Evolutionary conservation across 1,140 invertebrate genomes (phyloP).

Genomic region (Atta colombica): DNA sequence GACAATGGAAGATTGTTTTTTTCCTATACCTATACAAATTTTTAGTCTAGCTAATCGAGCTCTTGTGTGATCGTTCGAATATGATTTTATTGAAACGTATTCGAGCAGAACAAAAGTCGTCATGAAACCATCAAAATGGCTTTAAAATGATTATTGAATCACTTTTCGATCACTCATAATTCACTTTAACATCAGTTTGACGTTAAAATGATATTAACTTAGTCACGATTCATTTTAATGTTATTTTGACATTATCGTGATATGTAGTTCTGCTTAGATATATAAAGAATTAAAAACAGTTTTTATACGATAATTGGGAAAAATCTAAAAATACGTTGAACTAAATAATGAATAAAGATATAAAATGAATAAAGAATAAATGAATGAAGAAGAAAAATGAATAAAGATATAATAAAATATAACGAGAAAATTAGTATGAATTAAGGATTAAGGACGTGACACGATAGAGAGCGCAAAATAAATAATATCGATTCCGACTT

Average conservation of each 20-base stretch:
- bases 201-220: too few species aligned
- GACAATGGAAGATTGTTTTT: neutral
- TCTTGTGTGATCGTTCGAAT: neutral
- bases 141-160: too few species aligned
- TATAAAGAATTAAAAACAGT: neutral
- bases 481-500: slow-evolving; percentile 56
- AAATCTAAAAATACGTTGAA: neutral
- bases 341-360: too few species aligned
- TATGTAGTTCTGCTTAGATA: too few species aligned
- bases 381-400: too few species aligned
- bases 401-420: neutral
- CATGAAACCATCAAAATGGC: too few species aligned
- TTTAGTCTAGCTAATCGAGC: neutral
- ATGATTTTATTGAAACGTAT: neutral
- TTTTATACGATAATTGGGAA: neutral
- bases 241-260: too few species aligned
- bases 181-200: too few species aligned
- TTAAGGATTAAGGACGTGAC: neutral
- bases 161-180: too few species aligned
- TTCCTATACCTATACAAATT: neutral
- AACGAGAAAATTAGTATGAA: neutral
- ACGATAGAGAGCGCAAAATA: neutral
- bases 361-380: too few species aligned
- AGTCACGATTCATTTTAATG: too few species aligned
- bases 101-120: too few species aligned